Evolutionary conservation across 1,140 invertebrate genomes (phyloP).

Genomic region (Physella acuta): DNA sequence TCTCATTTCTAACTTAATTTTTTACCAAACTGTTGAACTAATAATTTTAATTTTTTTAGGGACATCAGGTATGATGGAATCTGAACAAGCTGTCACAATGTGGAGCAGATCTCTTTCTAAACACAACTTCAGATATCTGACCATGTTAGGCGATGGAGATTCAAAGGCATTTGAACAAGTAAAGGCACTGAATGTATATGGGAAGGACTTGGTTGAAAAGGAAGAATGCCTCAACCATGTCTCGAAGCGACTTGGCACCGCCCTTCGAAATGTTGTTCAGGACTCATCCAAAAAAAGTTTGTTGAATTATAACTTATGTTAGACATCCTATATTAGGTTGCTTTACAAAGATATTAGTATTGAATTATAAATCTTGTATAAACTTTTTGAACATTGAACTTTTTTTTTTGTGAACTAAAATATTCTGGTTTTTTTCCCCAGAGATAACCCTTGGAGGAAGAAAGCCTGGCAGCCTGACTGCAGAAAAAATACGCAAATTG

Average conservation of each 20-base stretch:
- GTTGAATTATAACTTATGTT: neutral
- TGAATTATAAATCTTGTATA: too few relatives aligned
- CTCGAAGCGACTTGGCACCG: neutral
- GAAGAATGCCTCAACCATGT: neutral
- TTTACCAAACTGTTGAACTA: too few relatives aligned
- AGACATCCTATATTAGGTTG: too few relatives aligned
- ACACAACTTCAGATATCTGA: neutral
- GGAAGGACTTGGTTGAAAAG: neutral
- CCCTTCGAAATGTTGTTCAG: neutral
- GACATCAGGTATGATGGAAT: neutral
- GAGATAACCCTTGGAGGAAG: neutral
- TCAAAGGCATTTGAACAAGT: neutral
- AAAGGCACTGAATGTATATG: neutral
- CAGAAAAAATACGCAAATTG: neutral
- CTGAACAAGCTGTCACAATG: neutral
- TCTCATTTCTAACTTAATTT: too few relatives aligned
- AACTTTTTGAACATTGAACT: too few relatives aligned
- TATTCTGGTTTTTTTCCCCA: neutral
- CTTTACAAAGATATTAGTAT: too few relatives aligned
- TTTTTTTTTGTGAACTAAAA: too few relatives aligned
- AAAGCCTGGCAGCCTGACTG: constrained; percentile 2
- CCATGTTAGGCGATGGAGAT: neutral
- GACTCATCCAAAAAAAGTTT: neutral
- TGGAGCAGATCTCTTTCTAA: neutral
- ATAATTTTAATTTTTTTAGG: neutral